A percentile compares a stretch with the other conserved stretches of the same genome.
phyloP scores from a whole-genome alignment of 2,888 invertebrate species.

The Andrena minutula region DNA sequence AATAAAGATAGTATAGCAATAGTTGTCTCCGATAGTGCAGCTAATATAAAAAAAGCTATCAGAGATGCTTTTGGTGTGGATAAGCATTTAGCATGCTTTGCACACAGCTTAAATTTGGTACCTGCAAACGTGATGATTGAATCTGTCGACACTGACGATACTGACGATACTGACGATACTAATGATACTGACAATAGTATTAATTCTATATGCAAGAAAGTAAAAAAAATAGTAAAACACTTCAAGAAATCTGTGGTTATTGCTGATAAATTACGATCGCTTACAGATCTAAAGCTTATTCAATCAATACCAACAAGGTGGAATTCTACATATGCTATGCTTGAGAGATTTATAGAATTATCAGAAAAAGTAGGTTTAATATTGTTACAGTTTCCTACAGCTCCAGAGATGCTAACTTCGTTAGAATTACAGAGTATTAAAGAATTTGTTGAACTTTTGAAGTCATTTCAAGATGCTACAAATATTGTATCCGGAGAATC shows the following conservation, averaged over 20 bases:
- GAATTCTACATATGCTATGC: constrained; percentile 34
- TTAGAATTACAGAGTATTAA: constrained; percentile 5
- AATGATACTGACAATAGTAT: neutral
- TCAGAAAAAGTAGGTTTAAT: constrained; percentile 13
- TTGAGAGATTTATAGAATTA: constrained; percentile 14
- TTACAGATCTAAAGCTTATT: constrained; percentile 13
- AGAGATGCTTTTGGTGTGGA: neutral
- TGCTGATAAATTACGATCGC: constrained; percentile 11
- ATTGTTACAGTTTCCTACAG: constrained; percentile 4
- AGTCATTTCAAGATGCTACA: neutral
- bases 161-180: too few relatives aligned
- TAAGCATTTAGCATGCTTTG: too few relatives aligned
- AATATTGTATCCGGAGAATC: neutral
- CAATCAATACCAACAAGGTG: constrained; percentile 25
- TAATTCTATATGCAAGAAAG: neutral
- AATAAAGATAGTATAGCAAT: neutral
- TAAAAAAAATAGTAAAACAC: constrained; percentile 15
- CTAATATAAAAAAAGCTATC: neutral
- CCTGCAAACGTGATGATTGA: neutral
- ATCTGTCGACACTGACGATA: neutral
- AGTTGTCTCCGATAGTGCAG: neutral
- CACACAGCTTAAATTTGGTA: too few relatives aligned
- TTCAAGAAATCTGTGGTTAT: constrained; percentile 35
- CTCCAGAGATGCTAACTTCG: constrained; percentile 21
- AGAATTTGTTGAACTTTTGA: neutral